Percentiles rank a stretch among this genome's conserved stretches.
phyloP scores from a whole-genome alignment of 2,113 vertebrate species.

The Orcinus orca region DNA sequence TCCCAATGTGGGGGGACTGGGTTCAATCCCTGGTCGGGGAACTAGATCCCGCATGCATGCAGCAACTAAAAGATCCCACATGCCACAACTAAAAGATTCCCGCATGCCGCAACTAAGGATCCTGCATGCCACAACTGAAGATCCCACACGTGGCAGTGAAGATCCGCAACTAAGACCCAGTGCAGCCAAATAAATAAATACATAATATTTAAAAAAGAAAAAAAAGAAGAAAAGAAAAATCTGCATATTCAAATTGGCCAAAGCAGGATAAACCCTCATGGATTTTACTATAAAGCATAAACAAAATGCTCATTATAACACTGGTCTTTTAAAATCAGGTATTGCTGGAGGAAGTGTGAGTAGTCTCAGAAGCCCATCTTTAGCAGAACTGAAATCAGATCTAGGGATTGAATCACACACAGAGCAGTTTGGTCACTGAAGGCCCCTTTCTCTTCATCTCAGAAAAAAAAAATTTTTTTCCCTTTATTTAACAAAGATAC shows the following conservation, averaged over 20 bases:
- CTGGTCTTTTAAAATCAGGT: not conserved
- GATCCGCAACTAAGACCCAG: too few species aligned
- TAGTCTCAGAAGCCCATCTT: not conserved
- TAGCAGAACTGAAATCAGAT: not conserved
- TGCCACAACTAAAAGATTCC: too few species aligned
- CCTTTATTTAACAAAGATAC: conserved; percentile 24
- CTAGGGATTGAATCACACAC: not conserved
- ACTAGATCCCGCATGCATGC: too few species aligned
- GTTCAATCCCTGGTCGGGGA: too few species aligned
- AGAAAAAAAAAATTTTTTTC: not conserved
- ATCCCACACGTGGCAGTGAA: too few species aligned
- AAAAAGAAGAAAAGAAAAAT: not conserved
- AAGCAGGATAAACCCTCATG: not conserved
- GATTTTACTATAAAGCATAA: not conserved
- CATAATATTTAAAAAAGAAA: too few species aligned
- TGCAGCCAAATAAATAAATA: too few species aligned
- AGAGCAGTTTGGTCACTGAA: not conserved
- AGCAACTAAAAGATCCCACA: too few species aligned
- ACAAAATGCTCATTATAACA: not conserved
- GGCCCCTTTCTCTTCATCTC: not conserved
- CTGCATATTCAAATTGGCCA: not conserved
- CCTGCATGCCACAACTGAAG: too few species aligned
- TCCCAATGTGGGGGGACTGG: too few species aligned
- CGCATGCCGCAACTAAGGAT: too few species aligned
- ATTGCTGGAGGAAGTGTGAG: not conserved